Evolutionary conservation across 1,140 invertebrate species (phyloP), one percentile per base, ranked within the genome.

Genomic region (Capitella teleta): DNA sequence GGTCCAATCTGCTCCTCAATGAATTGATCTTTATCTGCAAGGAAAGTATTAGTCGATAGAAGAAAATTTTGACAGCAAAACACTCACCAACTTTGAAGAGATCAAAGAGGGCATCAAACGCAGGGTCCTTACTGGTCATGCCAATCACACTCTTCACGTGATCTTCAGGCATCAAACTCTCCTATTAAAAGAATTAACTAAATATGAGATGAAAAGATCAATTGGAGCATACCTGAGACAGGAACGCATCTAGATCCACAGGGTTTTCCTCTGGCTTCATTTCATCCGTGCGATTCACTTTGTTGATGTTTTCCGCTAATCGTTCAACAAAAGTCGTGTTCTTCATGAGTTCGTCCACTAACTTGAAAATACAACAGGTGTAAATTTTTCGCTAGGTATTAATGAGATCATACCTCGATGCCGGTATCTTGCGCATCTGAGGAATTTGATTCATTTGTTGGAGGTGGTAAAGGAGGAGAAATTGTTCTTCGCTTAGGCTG

Each of bases 1-100:
- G n/a, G n/a, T n/a, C n/a, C n/a, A n/a, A n/a, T n/a, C n/a, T n/a
- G n/a, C n/a, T n/a, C n/a, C n/a, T n/a, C n/a, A n/a, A n/a, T n/a
- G n/a, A n/a, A n/a, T n/a, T n/a, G n/a, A n/a, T n/a, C n/a, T n/a
- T n/a, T n/a, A n/a, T n/a, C n/a, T n/a, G n/a, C n/a, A n/a, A n/a
- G n/a, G n/a, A n/a, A n/a, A n/a, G n/a, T n/a, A n/a, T n/a, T n/a
- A n/a, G n/a, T n/a, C n/a, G n/a, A n/a, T n/a, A n/a, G n/a, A n/a
- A n/a, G n/a, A n/a, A n/a, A n/a, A n/a, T n/a, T n/a, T n/a, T n/a
- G n/a, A n/a, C n/a, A n/a, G n/a, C n/a, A n/a, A n/a, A n/a, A n/a
- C 32, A 40, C 38, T 40, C 38, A 40, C 38, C 38, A 40, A 40
- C 25, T 18, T 24, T 24, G 25, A 40, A 40, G 19, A 40, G 38